Conservation (phyloP, 2,888 invertebrate species). For the Leucophenga maculata region DNA sequence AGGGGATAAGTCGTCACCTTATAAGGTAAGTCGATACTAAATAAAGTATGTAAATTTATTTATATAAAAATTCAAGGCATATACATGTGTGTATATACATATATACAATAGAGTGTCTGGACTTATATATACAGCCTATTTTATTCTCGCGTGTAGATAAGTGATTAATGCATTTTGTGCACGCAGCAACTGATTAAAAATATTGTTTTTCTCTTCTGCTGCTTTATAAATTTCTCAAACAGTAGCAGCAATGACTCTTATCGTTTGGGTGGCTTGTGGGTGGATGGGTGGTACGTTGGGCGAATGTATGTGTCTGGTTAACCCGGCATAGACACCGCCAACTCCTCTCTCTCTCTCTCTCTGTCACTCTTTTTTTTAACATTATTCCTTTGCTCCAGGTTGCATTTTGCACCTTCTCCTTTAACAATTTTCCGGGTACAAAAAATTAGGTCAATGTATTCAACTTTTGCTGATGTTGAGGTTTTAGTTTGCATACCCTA, state of each 20-base stretch:
- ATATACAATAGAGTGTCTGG: slow-evolving; percentile 10
- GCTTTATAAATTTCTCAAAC: slow-evolving; percentile 20
- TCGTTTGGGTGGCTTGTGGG: neutral
- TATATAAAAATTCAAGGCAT: slow-evolving; percentile 28
- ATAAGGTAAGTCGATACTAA: slow-evolving; percentile 50
- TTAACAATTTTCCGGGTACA: slow-evolving; percentile 39
- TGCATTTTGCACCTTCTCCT: slow-evolving; percentile 20
- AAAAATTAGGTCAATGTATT: slow-evolving; percentile 57
- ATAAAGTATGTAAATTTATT: slow-evolving; percentile 15
- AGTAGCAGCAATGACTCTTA: slow-evolving; percentile 4
- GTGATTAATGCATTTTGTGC: slow-evolving; percentile 21
- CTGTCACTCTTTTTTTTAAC: too few species aligned
- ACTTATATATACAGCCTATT: neutral
- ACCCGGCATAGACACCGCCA: neutral
- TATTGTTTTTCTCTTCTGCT: slow-evolving; percentile 41
- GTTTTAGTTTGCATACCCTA: neutral
- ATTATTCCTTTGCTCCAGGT: slow-evolving; percentile 33
- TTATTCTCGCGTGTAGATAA: slow-evolving; percentile 24
- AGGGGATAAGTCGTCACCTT: slow-evolving; percentile 51
- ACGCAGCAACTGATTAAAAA: slow-evolving; percentile 26
- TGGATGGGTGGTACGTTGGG: slow-evolving; percentile 29
- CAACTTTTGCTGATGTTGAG: slow-evolving; percentile 36
- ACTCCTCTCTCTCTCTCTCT: slow-evolving; percentile 16
- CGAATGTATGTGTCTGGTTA: slow-evolving; percentile 13
- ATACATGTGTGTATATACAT: slow-evolving; percentile 15